These are phyloP conservation scores for Pocillopora meandrina DNA, from an alignment of 92 coral and sea anemone genomes.

Conservation along the genomic window DNA sequence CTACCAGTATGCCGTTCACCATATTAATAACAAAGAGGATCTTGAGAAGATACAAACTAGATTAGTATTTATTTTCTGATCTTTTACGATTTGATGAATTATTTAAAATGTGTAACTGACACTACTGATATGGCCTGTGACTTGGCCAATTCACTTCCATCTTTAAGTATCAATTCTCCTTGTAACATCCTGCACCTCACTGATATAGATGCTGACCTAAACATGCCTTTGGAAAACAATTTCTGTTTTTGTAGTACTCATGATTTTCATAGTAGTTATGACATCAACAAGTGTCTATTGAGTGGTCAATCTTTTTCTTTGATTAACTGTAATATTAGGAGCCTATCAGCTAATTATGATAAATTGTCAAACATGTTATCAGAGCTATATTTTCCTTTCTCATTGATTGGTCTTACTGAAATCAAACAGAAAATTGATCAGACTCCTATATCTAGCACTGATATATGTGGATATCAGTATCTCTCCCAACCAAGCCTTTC, in stretches of 20 bases:
- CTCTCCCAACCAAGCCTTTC: neutral
- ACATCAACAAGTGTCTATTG: neutral
- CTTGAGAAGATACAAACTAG: constrained; percentile 19
- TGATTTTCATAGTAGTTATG: neutral
- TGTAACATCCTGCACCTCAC: constrained; percentile 8
- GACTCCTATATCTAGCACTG: constrained; percentile 27
- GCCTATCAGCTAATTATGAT: neutral
- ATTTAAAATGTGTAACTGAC: too few relatives aligned
- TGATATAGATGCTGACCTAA: constrained; percentile 4
- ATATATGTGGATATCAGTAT: neutral
- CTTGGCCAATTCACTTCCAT: neutral
- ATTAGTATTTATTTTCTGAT: constrained; percentile 7
- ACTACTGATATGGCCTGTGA: too few relatives aligned
- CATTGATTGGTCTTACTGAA: constrained; percentile 67
- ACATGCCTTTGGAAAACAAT: neutral
- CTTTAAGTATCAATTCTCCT: constrained; percentile 14
- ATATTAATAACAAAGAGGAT: neutral
- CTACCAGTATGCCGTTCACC: neutral
- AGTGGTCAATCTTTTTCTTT: neutral
- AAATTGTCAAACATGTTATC: neutral
- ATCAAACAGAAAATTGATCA: constrained; percentile 56
- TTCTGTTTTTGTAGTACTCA: neutral
- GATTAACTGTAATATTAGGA: neutral
- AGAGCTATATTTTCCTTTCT: constrained; percentile 27
- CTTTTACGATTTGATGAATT: neutral